Base-by-base conservation (phyloP, 2,113 vertebrate genomes). In the Trichomycterus rosablanca region DNA sequence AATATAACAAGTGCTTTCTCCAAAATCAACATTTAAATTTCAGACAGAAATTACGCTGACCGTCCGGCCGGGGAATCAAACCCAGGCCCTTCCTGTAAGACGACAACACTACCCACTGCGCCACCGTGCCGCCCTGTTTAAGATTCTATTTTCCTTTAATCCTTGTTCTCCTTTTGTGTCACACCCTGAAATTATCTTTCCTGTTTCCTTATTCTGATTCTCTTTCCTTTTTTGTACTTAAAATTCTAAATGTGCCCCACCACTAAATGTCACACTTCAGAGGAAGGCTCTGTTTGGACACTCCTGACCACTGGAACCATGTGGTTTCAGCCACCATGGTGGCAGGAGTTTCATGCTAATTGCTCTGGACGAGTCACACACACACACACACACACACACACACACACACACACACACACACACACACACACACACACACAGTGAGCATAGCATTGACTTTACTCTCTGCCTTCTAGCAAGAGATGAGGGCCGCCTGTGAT, bases 271-370 rank as follows among this genome's bases (percentile, higher is more conserved):
- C 58, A 66, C 51, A 56, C 63, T 66, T 68, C 70, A 73, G 68
- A 74, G 66, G 59, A 64, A 68, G 63, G 85, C 81, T 87, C 81
- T 86, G 86, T 80, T 85, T 86, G 84, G 84, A 83, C 79, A 77
- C 81, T 78, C 70, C 76, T 86, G 80, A 74, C 76, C 72, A 74
- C 70, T 72, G 51, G 79, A 67, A 63, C 81, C 65, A 62, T 85
- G 72, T 78, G 71, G 55, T 84, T 86, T 78, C 75, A 86, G 74
- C 78, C 60, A 63, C 63, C 76, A 63, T 80, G 82, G 80, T 84
- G 87, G 84, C 59, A 70, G 81, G 76, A 80, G 66, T 83, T 80
- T 81, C 75, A 72, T 53, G 73, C 74, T 84, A 86, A 87, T 88
- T 86, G 80, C 73, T 68, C 48, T 60, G 30, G 66, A 57, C 59